A percentile compares a stretch with the other conserved stretches of the same genome.
Evolutionary conservation across 2,888 invertebrate species (phyloP).

Genomic region (Flexamia atlantica): DNA sequence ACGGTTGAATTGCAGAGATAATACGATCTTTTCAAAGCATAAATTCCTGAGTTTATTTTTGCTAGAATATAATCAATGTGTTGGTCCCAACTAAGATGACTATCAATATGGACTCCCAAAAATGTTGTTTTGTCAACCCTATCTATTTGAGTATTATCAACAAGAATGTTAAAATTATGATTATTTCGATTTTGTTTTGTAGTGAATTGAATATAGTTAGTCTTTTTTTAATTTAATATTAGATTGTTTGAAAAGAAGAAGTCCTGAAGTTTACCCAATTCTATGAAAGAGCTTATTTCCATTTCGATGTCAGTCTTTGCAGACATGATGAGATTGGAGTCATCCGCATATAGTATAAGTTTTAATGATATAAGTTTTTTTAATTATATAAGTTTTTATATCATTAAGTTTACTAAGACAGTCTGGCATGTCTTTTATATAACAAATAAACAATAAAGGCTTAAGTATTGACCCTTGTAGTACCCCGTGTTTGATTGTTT

Average conservation of each 20-base stretch:
- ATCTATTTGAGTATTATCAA: not conserved
- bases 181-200: conserved; percentile 1
- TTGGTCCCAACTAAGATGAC: not conserved
- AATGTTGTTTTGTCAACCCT: not conserved
- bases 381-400: conserved; percentile 2
- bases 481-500: conserved; percentile 6
- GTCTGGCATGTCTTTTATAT: conserved; percentile 12
- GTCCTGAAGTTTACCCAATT: not conserved
- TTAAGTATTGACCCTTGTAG: not conserved
- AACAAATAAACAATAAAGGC: conserved; percentile 37
- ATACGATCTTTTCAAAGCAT: conserved; percentile 13
- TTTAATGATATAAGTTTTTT: too few relatives aligned
- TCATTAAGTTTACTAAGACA: conserved; percentile 6
- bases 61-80: not conserved
- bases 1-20: too few relatives aligned
- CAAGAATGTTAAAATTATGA: not conserved
- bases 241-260: not conserved
- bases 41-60: conserved; percentile 23
- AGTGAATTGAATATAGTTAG: not conserved
- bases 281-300: not conserved
- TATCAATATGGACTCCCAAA: not conserved
- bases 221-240: not conserved
- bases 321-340: conserved; percentile 3
- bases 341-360: conserved; percentile 26
- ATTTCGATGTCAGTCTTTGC: conserved; percentile 23